Evolutionary conservation across 2,797 vertebrate genomes (phyloP).

Genomic region (Distichodus sexfasciatus): DNA sequence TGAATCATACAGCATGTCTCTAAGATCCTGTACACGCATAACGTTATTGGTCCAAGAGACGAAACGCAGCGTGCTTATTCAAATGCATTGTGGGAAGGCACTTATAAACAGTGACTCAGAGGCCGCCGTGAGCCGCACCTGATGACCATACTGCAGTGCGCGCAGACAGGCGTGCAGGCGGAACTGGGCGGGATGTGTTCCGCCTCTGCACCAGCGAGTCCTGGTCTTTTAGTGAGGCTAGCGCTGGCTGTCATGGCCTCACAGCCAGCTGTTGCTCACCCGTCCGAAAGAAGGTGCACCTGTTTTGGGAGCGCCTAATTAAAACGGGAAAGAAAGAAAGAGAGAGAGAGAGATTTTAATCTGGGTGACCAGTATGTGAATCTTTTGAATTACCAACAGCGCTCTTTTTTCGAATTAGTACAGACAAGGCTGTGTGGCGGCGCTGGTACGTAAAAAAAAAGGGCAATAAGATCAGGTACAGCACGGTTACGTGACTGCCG

Average conservation of each 20-base stretch:
- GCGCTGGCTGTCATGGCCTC: slow-evolving; percentile 64
- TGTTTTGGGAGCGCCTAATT: slow-evolving; percentile 63
- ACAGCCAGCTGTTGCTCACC: slow-evolving; percentile 64
- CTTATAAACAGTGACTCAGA: no score
- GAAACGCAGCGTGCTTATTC: no score
- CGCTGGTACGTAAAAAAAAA: background rate
- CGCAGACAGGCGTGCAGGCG: slow-evolving; percentile 94
- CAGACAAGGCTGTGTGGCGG: slow-evolving; percentile 14
- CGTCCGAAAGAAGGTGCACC: slow-evolving; percentile 74
- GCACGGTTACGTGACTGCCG: slow-evolving; percentile 44
- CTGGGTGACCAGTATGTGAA: slow-evolving; percentile 44
- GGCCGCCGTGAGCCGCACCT: slow-evolving; percentile 80
- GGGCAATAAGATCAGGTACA: slow-evolving; percentile 45
- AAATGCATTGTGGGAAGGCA: no score
- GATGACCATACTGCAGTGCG: slow-evolving; percentile 88
- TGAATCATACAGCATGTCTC: no score
- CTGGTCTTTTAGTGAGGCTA: slow-evolving; percentile 77
- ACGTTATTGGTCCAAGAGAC: no score
- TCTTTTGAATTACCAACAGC: slow-evolving; percentile 38
- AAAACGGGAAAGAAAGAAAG: slow-evolving; percentile 4
- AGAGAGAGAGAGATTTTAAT: slow-evolving; percentile 34
- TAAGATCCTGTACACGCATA: no score
- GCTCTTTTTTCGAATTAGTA: slow-evolving; percentile 31
- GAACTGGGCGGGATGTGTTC: slow-evolving; percentile 93
- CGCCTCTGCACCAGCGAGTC: slow-evolving; percentile 89